phyloP scores from a whole-genome alignment of 1,140 invertebrate genomes.

The Drosophila nasuta region DNA sequence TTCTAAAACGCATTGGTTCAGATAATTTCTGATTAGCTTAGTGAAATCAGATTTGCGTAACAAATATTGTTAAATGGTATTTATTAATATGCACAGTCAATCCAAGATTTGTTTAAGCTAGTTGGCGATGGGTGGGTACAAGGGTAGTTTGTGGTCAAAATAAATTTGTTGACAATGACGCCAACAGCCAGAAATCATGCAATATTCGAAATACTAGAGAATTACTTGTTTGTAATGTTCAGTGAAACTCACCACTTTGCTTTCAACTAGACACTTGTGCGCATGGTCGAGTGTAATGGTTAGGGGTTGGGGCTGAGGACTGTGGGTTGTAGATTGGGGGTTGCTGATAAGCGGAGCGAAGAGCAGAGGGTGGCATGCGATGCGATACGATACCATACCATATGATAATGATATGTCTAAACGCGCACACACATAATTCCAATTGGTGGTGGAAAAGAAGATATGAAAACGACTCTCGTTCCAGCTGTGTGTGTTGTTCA shows the following conservation, averaged over 20 bases:
- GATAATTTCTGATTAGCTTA: too few relatives aligned
- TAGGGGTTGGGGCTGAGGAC: slow-evolving; percentile 19
- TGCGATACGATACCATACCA: slow-evolving; percentile 57
- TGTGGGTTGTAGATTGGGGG: slow-evolving; percentile 26
- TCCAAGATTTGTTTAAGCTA: not conserved
- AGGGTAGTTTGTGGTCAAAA: slow-evolving; percentile 29
- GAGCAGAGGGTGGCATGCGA: slow-evolving; percentile 51
- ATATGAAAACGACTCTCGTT: slow-evolving; percentile 37
- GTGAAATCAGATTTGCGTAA: too few relatives aligned
- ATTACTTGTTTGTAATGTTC: not conserved
- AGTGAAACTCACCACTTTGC: slow-evolving; percentile 54
- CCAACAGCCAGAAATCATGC: slow-evolving; percentile 13
- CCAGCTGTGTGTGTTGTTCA: slow-evolving; percentile 51
- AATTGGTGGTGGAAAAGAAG: slow-evolving; percentile 68
- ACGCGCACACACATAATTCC: slow-evolving; percentile 44
- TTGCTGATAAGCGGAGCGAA: not conserved
- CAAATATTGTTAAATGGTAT: not conserved
- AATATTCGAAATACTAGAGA: not conserved
- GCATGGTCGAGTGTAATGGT: slow-evolving; percentile 56
- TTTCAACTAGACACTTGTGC: slow-evolving; percentile 60
- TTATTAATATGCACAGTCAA: slow-evolving; percentile 15
- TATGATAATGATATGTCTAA: slow-evolving; percentile 78
- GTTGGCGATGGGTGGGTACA: not conserved
- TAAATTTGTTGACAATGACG: not conserved
- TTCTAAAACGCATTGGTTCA: too few relatives aligned